Conservation (phyloP, 2,797 vertebrate genomes). For the Chrysocyon brachyurus region DNA sequence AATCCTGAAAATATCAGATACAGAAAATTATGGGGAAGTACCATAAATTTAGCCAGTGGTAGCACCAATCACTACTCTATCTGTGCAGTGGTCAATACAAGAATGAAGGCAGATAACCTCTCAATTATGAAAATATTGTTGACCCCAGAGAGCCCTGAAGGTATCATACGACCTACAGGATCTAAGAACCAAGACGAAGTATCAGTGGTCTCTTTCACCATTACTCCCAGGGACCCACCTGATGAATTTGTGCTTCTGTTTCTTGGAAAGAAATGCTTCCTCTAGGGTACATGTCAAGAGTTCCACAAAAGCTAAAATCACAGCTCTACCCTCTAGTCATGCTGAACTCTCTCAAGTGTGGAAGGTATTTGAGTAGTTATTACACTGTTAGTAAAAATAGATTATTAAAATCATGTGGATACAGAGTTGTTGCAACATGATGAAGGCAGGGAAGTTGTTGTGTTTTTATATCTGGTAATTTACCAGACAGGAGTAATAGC, state of each 20-base stretch:
- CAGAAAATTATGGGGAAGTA: background rate
- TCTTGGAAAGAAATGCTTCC: slow-evolving; percentile 24
- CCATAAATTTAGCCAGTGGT: background rate
- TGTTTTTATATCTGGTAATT: slow-evolving; percentile 28
- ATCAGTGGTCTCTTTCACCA: background rate
- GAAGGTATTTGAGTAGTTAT: slow-evolving; percentile 18
- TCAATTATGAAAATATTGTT: slow-evolving; percentile 1
- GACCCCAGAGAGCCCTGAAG: background rate
- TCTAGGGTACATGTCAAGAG: background rate
- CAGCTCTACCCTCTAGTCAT: background rate
- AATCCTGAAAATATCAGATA: background rate
- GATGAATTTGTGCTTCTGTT: slow-evolving; percentile 22
- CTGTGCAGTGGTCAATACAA: background rate
- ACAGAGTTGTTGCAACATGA: background rate
- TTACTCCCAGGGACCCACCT: background rate
- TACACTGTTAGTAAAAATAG: slow-evolving; percentile 30
- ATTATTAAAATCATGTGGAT: background rate
- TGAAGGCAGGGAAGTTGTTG: slow-evolving; percentile 46
- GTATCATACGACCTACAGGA: background rate
- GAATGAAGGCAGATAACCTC: background rate
- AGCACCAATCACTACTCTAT: background rate
- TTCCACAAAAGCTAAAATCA: slow-evolving; percentile 30
- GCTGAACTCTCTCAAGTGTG: background rate
- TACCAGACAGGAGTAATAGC: background rate
- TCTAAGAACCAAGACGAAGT: background rate